Percentiles rank a stretch among this genome's conserved stretches.
Conservation (phyloP, 1,140 invertebrate species). For the Mycetomoellerius zeteki region DNA sequence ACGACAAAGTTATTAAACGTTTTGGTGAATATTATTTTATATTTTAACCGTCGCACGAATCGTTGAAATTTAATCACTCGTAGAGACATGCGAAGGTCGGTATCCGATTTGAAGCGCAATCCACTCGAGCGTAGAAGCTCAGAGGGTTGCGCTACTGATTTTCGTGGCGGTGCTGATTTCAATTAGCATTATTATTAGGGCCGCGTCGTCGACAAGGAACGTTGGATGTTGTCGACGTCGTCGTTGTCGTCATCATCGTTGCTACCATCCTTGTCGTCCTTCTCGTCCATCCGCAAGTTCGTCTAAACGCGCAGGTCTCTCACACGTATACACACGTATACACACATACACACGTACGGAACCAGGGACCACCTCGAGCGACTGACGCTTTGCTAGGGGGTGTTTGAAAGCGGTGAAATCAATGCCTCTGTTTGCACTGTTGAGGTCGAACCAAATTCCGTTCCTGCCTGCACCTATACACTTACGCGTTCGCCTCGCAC, state of each 20-base stretch:
- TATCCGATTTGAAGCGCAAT: conserved; percentile 46
- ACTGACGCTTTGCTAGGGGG: conserved; percentile 82
- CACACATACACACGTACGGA: conserved; percentile 12
- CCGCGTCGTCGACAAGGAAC: conserved; percentile 80
- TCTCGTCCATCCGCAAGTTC: conserved; percentile 65
- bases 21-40: conserved; percentile 8
- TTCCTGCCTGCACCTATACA: conserved; percentile 75
- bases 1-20: not conserved
- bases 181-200: conserved; percentile 86
- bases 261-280: conserved; percentile 52
- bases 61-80: conserved; percentile 54
- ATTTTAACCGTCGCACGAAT: conserved; percentile 34
- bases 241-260: conserved; percentile 55
- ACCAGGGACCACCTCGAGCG: conserved; percentile 71
- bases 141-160: conserved; percentile 71
- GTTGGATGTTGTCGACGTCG: conserved; percentile 71
- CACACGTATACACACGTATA: conserved; percentile 22
- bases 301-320: conserved; percentile 79
- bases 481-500: conserved; percentile 34
- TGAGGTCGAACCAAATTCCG: conserved; percentile 86
- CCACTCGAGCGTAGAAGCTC: conserved; percentile 69
- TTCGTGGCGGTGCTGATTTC: conserved; percentile 78
- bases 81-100: conserved; percentile 21
- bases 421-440: conserved; percentile 87
- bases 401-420: conserved; percentile 87